These are phyloP conservation scores for Pseudomyrmex sp. DNA, from an alignment of 1,140 invertebrate species.

Conservation along the genomic window DNA sequence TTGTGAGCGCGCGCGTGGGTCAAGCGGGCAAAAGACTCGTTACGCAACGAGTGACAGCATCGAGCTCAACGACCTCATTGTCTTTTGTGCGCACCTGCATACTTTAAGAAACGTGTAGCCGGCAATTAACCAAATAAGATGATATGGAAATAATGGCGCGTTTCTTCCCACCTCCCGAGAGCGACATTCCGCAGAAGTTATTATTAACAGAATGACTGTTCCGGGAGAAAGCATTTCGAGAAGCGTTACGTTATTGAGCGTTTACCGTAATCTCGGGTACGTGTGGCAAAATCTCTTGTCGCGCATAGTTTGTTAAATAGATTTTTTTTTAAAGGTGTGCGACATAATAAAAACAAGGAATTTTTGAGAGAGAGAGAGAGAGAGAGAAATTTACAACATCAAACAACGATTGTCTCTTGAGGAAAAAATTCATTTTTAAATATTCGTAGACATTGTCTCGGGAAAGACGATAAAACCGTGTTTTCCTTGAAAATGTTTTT, in stretches of 20 bases:
- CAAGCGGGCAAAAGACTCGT: constrained; percentile 33
- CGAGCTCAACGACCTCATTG: constrained; percentile 32
- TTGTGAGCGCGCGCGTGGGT: not conserved
- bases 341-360: too few species aligned
- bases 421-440: too few species aligned
- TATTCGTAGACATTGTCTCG: too few species aligned
- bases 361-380: too few species aligned
- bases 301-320: not conserved
- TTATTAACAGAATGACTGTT: constrained; percentile 16
- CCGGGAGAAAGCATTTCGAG: constrained; percentile 3
- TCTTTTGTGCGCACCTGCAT: constrained; percentile 17
- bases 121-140: constrained; percentile 44
- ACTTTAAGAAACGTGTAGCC: constrained; percentile 1
- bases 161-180: not conserved
- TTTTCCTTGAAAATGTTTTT: too few species aligned
- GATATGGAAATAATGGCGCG: constrained; percentile 30
- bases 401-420: too few species aligned
- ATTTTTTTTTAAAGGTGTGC: too few species aligned
- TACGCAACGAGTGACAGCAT: constrained; percentile 26
- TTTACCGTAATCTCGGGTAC: not conserved
- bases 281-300: too few species aligned
- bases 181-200: constrained; percentile 35
- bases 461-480: too few species aligned
- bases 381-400: too few species aligned
- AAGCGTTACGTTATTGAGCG: constrained; percentile 7